phyloP scores from a whole-genome alignment of 2,888 invertebrate genomes.

The Subacronicta megacephala region DNA sequence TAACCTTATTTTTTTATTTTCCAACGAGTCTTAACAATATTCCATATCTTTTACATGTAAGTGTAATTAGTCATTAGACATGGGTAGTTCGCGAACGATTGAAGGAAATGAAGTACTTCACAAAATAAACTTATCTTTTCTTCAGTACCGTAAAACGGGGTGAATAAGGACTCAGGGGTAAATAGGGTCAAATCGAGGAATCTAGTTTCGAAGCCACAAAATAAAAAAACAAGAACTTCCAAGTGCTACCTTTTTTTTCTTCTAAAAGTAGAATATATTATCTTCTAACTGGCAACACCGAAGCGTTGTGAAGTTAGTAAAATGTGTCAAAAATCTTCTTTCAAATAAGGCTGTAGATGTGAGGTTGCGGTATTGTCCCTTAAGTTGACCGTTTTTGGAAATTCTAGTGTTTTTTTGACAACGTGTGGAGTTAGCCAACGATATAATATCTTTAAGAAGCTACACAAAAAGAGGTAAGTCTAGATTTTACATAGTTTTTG shows the following conservation, averaged over 20 bases:
- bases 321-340: constrained; percentile 18
- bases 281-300: constrained; percentile 17
- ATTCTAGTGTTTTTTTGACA: constrained; percentile 18
- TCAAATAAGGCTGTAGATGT: constrained; percentile 19
- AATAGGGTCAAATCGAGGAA: constrained; percentile 16
- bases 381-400: constrained; percentile 15
- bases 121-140: too few relatives aligned
- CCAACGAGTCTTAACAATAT: too few relatives aligned
- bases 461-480: constrained; percentile 17
- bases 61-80: too few relatives aligned
- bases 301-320: constrained; percentile 15
- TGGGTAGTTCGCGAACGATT: too few relatives aligned
- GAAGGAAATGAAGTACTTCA: too few relatives aligned
- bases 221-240: constrained; percentile 18
- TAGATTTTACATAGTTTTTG: constrained; percentile 21
- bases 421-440: constrained; percentile 16
- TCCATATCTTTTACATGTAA: too few relatives aligned
- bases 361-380: constrained; percentile 18
- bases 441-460: constrained; percentile 15
- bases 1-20: too few relatives aligned
- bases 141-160: too few relatives aligned
- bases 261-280: constrained; percentile 15
- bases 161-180: constrained; percentile 7
- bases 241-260: constrained; percentile 12
- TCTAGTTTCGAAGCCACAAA: constrained; percentile 19